Evolutionary conservation across 1,140 invertebrate genomes (phyloP), one percentile per base, ranked within the genome.

Genomic region (Pararge aegeria): DNA sequence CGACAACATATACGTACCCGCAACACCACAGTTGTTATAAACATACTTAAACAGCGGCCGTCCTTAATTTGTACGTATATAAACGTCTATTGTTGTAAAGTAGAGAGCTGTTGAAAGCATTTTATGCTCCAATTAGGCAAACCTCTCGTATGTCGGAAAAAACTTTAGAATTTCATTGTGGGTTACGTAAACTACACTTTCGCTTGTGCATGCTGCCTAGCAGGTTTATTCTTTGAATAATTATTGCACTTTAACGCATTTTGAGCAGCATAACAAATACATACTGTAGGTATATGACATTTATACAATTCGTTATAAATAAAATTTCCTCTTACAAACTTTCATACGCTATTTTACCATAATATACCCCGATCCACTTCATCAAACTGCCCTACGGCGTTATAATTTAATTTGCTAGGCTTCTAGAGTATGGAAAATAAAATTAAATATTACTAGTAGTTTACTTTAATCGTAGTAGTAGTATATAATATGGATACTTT

Each of bases 71-170:
- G 48, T 55, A 20, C 34, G 62, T 56, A 73, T 69, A 79, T 75
- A 73, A 74, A 68, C 67, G 67, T 59, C 59, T 71, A 75, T 75
- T 77, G 73, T 80, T 67, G 62, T 49, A 38, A 71, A 68, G 68
- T 42, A 60, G 75, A 78, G 75, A 64, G 72, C 60, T 42, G 66
- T 75, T 67, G 64, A 68, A 69, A 75, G 70, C 61, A 69, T 79
- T 83, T 78, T 78, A 83, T 71, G 71, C 74, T 61, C 69, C 61
- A 71, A 61, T 78, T 74, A 66, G 60, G 59, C 46, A 66, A 64
- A 69, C 70, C 72, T 79, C 57, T 66, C 49, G 67, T 70, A 65
- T 70, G 61, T 67, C 66, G 53, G 55, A 58, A 64, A 67, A 67
- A 68, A 62, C 54, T 49, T 52, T 56, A 68, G 27, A 44, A 59